Evolutionary conservation across 2,888 invertebrate species (phyloP).

Genomic region (Hemicrepidius hirtus): DNA sequence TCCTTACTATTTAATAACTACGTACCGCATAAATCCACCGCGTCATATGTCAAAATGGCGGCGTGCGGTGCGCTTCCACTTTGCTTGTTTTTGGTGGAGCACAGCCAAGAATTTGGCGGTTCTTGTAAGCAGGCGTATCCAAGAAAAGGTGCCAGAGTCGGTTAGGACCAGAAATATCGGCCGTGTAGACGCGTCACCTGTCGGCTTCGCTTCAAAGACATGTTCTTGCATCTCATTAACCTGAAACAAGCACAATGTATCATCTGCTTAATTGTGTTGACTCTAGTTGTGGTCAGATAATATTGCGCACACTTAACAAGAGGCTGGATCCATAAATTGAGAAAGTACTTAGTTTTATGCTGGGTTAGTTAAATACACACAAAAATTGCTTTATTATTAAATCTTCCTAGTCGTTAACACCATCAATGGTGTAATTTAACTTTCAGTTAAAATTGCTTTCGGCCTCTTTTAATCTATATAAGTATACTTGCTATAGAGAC

Average conservation of each 20-base stretch:
- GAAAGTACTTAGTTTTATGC: slow-evolving; percentile 22
- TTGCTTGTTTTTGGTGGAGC: slow-evolving; percentile 67
- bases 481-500: too few species aligned
- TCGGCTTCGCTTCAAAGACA: slow-evolving; percentile 64
- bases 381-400: slow-evolving; percentile 24
- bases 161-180: slow-evolving; percentile 63
- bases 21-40: slow-evolving; percentile 64
- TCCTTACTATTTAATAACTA: slow-evolving; percentile 67
- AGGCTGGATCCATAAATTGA: slow-evolving; percentile 40
- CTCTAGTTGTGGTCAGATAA: slow-evolving; percentile 49
- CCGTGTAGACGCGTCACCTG: slow-evolving; percentile 63
- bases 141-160: slow-evolving; percentile 63
- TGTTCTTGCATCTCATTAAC: slow-evolving; percentile 65
- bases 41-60: slow-evolving; percentile 67
- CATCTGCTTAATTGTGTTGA: slow-evolving; percentile 59
- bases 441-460: not conserved
- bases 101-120: slow-evolving; percentile 62
- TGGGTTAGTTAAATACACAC: slow-evolving; percentile 4
- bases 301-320: slow-evolving; percentile 42
- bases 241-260: slow-evolving; percentile 60
- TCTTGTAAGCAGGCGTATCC: slow-evolving; percentile 57
- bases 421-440: not conserved
- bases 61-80: slow-evolving; percentile 46
- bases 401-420: slow-evolving; percentile 8
- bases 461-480: not conserved